phyloP scores from a whole-genome alignment of 64 coral and sea anemone genomes.

The Pocillopora damicornis region DNA sequence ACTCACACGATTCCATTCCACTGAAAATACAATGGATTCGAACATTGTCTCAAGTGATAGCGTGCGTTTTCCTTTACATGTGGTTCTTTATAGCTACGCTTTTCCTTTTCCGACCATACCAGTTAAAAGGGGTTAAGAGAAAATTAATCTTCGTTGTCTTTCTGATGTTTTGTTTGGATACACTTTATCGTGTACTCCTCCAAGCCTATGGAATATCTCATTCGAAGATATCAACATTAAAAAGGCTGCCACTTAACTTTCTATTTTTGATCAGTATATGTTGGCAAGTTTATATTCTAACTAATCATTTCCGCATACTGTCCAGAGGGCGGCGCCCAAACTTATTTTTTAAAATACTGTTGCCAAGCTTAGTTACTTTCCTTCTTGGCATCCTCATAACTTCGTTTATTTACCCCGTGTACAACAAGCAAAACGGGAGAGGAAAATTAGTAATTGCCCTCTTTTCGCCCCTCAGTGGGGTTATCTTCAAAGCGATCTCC shows the following conservation, averaged over 20 bases:
- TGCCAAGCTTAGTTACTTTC: not conserved
- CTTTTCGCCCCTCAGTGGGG: not conserved
- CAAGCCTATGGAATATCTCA: slow-evolving; percentile 11
- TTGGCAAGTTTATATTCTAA: not conserved
- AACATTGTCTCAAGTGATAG: not conserved
- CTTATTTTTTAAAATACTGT: not conserved
- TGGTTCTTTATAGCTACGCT: not conserved
- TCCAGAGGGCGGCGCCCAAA: not conserved
- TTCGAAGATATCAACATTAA: not conserved
- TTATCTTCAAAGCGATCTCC: not conserved
- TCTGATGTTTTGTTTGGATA: not conserved
- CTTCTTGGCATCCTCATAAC: not conserved
- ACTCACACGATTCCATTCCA: not conserved
- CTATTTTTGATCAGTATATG: not conserved
- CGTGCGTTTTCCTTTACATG: not conserved
- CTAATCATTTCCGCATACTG: not conserved
- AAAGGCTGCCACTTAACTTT: not conserved
- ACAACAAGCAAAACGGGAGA: not conserved
- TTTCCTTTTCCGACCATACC: not conserved
- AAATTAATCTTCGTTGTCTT: not conserved
- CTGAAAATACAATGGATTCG: not conserved
- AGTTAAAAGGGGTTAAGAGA: slow-evolving; percentile 11
- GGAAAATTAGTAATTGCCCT: slow-evolving; percentile 5
- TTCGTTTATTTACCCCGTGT: not conserved
- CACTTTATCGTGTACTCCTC: not conserved